phyloP scores from a whole-genome alignment of 2,113 vertebrate species.

The Pionites leucogaster region DNA sequence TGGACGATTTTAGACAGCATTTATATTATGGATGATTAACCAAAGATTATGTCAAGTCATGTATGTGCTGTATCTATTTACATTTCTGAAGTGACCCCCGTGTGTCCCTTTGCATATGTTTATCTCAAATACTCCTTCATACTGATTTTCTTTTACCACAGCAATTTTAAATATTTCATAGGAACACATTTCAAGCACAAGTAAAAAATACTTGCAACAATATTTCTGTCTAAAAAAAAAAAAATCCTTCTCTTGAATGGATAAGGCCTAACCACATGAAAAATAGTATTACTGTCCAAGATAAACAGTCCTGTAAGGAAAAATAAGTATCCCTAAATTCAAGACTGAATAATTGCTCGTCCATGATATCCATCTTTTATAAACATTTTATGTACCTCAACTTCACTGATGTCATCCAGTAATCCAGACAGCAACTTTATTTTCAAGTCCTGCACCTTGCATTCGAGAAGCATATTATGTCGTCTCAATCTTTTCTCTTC shows the following conservation, averaged over 20 bases:
- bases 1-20: neutral
- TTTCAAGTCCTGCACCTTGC: conserved; percentile 85
- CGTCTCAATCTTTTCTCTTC: conserved; percentile 83
- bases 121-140: neutral
- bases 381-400: conserved; percentile 76
- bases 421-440: conserved; percentile 80
- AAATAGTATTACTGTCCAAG: neutral
- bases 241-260: neutral
- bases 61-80: neutral
- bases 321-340: neutral
- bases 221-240: neutral
- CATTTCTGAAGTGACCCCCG: neutral
- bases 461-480: conserved; percentile 89
- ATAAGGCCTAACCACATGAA: neutral
- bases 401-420: conserved; percentile 86
- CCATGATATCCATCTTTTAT: neutral
- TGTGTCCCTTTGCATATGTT: neutral
- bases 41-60: neutral
- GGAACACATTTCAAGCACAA: neutral
- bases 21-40: neutral
- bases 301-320: neutral
- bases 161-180: neutral
- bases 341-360: neutral
- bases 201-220: neutral
- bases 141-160: neutral